Conservation (phyloP, 1,140 invertebrate species). For the Ruditapes philippinarum region DNA sequence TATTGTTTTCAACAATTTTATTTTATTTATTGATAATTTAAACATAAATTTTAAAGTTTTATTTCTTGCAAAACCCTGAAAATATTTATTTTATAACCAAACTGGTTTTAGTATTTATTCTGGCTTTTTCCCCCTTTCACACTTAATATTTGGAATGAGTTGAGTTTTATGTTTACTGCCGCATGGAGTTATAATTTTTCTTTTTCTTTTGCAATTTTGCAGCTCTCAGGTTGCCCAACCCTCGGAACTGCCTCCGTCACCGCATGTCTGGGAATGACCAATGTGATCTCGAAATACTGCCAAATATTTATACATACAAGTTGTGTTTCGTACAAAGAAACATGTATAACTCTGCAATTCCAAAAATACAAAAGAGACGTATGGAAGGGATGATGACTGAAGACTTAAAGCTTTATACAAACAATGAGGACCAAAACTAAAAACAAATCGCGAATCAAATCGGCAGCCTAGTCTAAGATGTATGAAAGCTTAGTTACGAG, state of each 20-base stretch:
- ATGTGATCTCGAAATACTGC: slow-evolving; percentile 61
- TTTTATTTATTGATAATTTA: too few species aligned
- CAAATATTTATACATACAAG: slow-evolving; percentile 59
- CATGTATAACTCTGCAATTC: slow-evolving; percentile 1
- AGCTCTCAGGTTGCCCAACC: slow-evolving; percentile 99
- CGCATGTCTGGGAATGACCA: slow-evolving; percentile 96
- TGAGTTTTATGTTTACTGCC: slow-evolving; percentile 9
- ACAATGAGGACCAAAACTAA: slow-evolving; percentile 7
- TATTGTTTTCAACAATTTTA: too few species aligned
- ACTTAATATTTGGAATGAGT: neutral
- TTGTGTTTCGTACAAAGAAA: neutral
- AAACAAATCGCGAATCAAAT: too few species aligned
- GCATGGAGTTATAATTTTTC: slow-evolving; percentile 33
- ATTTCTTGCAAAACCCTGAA: too few species aligned
- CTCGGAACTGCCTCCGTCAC: slow-evolving; percentile 98
- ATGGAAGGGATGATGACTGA: neutral
- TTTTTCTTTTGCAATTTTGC: slow-evolving; percentile 87
- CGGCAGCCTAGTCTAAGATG: neutral
- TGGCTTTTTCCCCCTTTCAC: neutral
- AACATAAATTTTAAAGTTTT: too few species aligned
- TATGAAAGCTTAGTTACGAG: neutral
- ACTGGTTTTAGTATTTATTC: too few species aligned
- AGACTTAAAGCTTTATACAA: neutral
- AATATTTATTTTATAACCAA: too few species aligned
- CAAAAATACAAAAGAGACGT: too few species aligned